Base-by-base conservation (phyloP, 2,888 invertebrate species). In the Sipha maydis region DNA sequence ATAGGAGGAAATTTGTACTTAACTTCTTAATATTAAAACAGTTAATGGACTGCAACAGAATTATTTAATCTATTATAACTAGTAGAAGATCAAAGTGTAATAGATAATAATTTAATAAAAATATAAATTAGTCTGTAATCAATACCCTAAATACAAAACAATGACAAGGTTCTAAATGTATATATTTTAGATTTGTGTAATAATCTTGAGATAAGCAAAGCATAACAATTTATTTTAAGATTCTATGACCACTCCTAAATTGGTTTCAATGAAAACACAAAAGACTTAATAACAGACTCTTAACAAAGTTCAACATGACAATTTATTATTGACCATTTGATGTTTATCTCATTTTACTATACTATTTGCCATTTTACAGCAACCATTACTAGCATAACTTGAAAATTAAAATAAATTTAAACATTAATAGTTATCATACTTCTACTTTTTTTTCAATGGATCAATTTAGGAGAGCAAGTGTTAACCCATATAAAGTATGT, bases 401-500 rank as follows among this genome's bases (percentile, higher is more conserved):
- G 1, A 31, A n/a, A 21, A 31, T 54, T 21, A 8, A 67, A 38
- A 21, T 21, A 54, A 31, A 31, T 67, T 28, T 17, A 41, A 41
- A 31, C 25, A 77, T 69, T 25, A 48, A 69, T 19, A 69, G 19
- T 77, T 77, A 31, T 67, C 41, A 76, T 48, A 14, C 5, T 28
- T 67, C n/a, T 31, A 78, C n/a, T 85, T 54, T 77, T 78, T 21
- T 14, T 28, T 67, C 19, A 67, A 88, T 88, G 88, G 88, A 88
- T 75, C 67, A 75, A 19, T 88, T 76, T 82, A 82, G 88, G 75
- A 82, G 88, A 11, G 73, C 82, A 41, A 88, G 88, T 82, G 73
- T 88, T 25, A 88, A 76, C 75, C 88, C 88, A 67, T 82, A 48
- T 34, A 88, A 88, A 82, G 88, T 88, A 88, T 38, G 86, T 67